A percentile compares a stretch with the other conserved stretches of the same genome.
These are phyloP conservation scores for Otolemur crassicaudatus DNA, from an alignment of 2,797 vertebrate species.

Conservation along the genomic window DNA sequence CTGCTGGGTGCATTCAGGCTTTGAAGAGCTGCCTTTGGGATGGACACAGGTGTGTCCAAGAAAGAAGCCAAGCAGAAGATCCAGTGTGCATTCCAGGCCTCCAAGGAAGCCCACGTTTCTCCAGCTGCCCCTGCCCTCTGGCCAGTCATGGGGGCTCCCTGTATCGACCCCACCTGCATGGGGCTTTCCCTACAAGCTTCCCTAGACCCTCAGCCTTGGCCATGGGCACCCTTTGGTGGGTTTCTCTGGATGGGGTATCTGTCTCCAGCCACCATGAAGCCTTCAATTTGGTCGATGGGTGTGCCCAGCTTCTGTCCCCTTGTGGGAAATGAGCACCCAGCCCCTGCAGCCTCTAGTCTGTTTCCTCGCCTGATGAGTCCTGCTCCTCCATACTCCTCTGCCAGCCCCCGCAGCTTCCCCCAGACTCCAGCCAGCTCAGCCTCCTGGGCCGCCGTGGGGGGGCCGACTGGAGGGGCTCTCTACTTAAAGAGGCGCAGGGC, in stretches of 20 bases:
- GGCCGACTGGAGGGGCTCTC: background rate
- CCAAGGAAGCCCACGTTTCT: rapidly evolving
- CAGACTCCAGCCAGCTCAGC: background rate
- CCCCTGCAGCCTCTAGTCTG: rapidly evolving
- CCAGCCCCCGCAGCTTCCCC: no score
- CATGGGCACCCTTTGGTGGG: rapidly evolving
- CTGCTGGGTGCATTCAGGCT: background rate
- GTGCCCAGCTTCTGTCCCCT: background rate
- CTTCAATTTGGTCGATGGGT: background rate
- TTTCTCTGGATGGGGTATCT: background rate
- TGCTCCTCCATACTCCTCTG: no score
- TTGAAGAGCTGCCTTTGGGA: no score
- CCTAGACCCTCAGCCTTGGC: background rate
- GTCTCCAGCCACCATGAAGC: background rate
- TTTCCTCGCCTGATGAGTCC: background rate
- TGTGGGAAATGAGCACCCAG: no score
- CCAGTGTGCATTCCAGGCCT: rapidly evolving
- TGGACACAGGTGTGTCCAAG: rapidly evolving
- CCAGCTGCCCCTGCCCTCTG: rapidly evolving
- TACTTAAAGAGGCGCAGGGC: rapidly evolving
- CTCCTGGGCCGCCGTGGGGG: rapidly evolving
- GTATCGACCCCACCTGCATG: rapidly evolving
- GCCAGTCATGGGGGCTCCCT: rapidly evolving
- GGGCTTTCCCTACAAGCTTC: rapidly evolving
- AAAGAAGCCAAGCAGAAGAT: background rate